Conservation (phyloP, 2,888 invertebrate species). For the Pherbina coryleti region DNA sequence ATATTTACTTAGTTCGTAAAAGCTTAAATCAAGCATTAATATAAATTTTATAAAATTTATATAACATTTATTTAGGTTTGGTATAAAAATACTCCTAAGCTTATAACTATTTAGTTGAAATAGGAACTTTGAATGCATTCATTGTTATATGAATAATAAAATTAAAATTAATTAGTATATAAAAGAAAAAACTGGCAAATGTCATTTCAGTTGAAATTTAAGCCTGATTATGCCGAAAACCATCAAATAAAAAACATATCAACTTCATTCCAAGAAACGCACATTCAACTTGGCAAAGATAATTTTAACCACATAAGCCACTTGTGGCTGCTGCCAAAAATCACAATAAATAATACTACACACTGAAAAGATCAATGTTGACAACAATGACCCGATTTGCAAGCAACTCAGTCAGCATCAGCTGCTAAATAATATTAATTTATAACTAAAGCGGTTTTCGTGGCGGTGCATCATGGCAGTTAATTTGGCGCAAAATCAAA, state of each 20-base stretch:
- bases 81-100: background rate
- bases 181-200: too few species aligned
- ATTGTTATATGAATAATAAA: background rate
- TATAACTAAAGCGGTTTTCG: conserved; percentile 20
- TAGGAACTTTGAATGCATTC: conserved; percentile 28
- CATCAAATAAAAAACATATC: background rate
- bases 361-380: conserved; percentile 41
- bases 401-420: conserved; percentile 26
- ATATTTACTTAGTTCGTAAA: too few species aligned
- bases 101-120: background rate
- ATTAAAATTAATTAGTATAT: background rate
- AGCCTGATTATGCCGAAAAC: background rate
- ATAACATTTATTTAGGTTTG: background rate
- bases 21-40: too few species aligned
- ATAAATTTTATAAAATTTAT: too few species aligned
- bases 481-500: background rate
- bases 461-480: background rate
- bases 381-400: conserved; percentile 54
- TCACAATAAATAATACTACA: background rate
- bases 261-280: too few species aligned
- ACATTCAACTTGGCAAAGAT: background rate
- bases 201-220: background rate
- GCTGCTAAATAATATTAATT: conserved; percentile 22
- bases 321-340: conserved; percentile 23
- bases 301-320: conserved; percentile 17